Base-by-base conservation (phyloP, 2,888 invertebrate genomes). In the Isoperla grammatica region DNA sequence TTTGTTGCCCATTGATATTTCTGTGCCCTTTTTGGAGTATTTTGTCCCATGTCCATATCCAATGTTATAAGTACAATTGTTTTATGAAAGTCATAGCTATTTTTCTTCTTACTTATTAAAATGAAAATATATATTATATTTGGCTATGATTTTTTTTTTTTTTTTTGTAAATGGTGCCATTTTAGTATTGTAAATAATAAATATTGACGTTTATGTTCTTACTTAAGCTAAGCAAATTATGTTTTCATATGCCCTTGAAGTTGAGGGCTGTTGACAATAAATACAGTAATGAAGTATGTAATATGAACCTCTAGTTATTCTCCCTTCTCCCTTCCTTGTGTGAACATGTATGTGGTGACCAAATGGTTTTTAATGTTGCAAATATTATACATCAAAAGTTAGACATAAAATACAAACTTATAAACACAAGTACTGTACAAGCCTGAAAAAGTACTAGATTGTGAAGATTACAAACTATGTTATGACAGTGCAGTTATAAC, bases 101-200 rank as follows among this genome's bases (percentile, higher is more conserved):
- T 45, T 45, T 45, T 45, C 45, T 45, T 15, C 29, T 45, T 19
- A 45, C 17, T 42, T 45, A 45, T 45, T 11, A 45, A 15, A 6
- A 45, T 45, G 29, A 29, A 29, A 29, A 13, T 45, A 45, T 17
- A 45, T 11, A 19, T 11, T 45, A 45, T 45, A 45, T 45, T 15
- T 19, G 19, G 45, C 45, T 45, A 45, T 45, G 45, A 45, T 45
- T 45, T 45, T 40, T 45, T 45, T 45, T 40, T 45, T 45, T 45
- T 29, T 6, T 29, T 15, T 45, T 45, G 45, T 45, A 45, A 45
- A 53, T 45, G 53, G 22, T 45, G 45, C 54, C 43, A 59, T 45
- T 43, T 59, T 50, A 59, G 45, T 59, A 54, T 35, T 59, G 59
- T 59, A 59, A 42, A 45, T 54, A 57, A 54, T 59, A 59, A 42